Percentiles rank a stretch among this genome's conserved stretches.
phyloP scores from a whole-genome alignment of 2,797 vertebrate species.

The Sebastes cheni region DNA sequence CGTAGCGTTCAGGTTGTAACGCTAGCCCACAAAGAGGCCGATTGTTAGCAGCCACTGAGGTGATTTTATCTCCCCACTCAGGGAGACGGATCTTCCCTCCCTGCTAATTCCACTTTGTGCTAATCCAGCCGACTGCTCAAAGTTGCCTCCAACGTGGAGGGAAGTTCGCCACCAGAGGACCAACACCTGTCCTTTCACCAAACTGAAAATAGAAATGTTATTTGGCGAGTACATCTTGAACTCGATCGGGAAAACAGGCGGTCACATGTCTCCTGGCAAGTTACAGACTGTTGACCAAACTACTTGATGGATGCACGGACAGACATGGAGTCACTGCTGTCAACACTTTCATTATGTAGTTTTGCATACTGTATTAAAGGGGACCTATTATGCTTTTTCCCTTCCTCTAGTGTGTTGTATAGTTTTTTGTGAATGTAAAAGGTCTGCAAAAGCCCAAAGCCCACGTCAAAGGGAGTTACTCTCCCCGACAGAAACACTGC shows the following conservation, averaged over 20 bases:
- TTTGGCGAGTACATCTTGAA: background rate
- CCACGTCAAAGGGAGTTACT: too few relatives aligned
- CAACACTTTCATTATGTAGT: background rate
- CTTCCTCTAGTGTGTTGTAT: too few relatives aligned
- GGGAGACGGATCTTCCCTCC: conserved; percentile 59
- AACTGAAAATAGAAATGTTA: background rate
- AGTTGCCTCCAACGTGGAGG: background rate
- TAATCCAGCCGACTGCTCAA: conserved; percentile 51
- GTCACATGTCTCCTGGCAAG: background rate
- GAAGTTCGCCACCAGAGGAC: conserved; percentile 29
- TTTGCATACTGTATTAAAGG: background rate
- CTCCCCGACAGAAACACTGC: too few relatives aligned
- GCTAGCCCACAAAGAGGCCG: conserved; percentile 75
- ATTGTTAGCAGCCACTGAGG: conserved; percentile 73
- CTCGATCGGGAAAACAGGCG: background rate
- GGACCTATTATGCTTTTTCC: too few relatives aligned
- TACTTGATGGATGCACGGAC: background rate
- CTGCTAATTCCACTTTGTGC: conserved; percentile 63
- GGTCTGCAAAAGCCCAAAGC: too few relatives aligned
- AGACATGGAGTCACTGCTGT: background rate
- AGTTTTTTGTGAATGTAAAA: too few relatives aligned
- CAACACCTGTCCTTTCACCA: background rate
- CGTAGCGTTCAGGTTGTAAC: conserved; percentile 66
- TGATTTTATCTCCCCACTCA: conserved; percentile 73
- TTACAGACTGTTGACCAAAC: background rate